Conservation (phyloP, 2,797 vertebrate genomes). For the Dromococcyx pavoninus region DNA sequence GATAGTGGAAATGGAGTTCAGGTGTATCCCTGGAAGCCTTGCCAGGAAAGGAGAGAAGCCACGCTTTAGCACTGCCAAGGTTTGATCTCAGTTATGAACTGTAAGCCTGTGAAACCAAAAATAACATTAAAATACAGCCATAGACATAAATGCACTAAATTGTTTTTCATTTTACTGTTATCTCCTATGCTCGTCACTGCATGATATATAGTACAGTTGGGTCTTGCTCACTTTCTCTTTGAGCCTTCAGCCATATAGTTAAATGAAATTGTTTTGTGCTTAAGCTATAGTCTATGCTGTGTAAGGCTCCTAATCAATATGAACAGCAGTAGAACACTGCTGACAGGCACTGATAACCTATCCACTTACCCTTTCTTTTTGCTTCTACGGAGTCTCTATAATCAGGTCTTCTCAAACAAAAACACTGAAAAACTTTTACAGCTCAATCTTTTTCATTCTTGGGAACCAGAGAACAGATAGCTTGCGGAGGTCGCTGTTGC, state of each 20-base stretch:
- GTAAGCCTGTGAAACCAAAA: background rate
- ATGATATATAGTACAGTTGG: background rate
- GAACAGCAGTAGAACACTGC: background rate
- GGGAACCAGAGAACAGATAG: background rate
- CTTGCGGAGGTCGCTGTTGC: accelerated
- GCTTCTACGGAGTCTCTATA: background rate
- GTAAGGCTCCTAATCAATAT: background rate
- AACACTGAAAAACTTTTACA: background rate
- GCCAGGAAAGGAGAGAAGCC: background rate
- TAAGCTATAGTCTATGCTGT: background rate
- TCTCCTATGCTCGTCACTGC: background rate
- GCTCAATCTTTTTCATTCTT: background rate
- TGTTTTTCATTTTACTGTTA: background rate
- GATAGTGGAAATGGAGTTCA: background rate
- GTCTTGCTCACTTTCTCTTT: background rate
- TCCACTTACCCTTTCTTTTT: background rate
- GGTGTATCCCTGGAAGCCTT: background rate
- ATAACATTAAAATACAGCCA: background rate
- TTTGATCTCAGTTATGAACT: background rate
- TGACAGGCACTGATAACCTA: background rate
- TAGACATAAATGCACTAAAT: background rate
- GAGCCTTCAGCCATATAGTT: background rate
- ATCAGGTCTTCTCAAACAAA: background rate
- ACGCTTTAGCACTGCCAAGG: background rate
- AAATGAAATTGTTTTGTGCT: background rate